Conservation (phyloP, 1,140 invertebrate genomes). For the Zaprionus gabonicus region DNA sequence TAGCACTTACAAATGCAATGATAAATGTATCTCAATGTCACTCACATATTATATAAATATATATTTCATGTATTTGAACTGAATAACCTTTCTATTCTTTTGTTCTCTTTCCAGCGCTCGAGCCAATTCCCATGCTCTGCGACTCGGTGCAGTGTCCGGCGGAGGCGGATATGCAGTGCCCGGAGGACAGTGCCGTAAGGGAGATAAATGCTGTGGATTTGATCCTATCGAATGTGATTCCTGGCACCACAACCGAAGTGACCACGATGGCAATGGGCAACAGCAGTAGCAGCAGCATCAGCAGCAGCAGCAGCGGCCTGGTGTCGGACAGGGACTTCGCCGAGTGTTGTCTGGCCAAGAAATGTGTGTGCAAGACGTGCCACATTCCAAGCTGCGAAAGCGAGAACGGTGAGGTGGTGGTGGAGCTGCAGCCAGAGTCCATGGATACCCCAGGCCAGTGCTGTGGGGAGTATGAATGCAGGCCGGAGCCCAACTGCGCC, state of each 20-base stretch:
- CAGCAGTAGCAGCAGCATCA: constrained; percentile 20
- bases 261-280: constrained; percentile 1
- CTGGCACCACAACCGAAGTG: constrained; percentile 4
- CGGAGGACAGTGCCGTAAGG: constrained; percentile 69
- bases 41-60: too few species aligned
- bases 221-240: constrained; percentile 54
- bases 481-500: constrained; percentile 67
- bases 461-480: constrained; percentile 71
- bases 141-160: constrained; percentile 69
- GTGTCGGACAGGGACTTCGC: constrained; percentile 58
- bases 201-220: constrained; percentile 58
- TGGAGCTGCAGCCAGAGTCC: constrained; percentile 64
- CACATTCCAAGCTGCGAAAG: constrained; percentile 67
- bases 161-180: constrained; percentile 71
- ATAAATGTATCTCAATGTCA: too few species aligned
- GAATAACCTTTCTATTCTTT: background rate
- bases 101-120: constrained; percentile 42
- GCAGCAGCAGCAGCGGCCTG: constrained; percentile 18
- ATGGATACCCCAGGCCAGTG: constrained; percentile 72
- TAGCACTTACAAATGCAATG: too few species aligned
- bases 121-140: constrained; percentile 55
- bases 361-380: constrained; percentile 76
- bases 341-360: constrained; percentile 68
- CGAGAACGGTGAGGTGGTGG: constrained; percentile 52
- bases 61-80: background rate